A percentile compares a stretch with the other conserved stretches of the same genome.
phyloP scores from a whole-genome alignment of 1,140 invertebrate genomes.

The Eupeodes corollae region DNA sequence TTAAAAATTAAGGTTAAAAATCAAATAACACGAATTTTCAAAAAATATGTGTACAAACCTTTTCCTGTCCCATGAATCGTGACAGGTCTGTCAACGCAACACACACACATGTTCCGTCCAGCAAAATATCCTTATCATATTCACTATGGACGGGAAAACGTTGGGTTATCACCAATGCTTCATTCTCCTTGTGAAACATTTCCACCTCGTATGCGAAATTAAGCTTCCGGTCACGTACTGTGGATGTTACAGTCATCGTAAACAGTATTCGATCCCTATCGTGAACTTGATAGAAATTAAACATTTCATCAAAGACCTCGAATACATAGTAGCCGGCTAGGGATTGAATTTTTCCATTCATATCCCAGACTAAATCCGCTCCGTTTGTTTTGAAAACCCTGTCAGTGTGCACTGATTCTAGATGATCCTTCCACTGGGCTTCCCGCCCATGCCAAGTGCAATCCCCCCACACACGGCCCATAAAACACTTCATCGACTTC shows the following conservation, averaged over 20 bases:
- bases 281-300: conserved; percentile 33
- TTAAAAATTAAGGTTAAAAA: neutral
- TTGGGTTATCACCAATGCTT: conserved; percentile 25
- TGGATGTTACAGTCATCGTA: conserved; percentile 35
- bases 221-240: conserved; percentile 24
- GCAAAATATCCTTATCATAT: conserved; percentile 29
- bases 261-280: conserved; percentile 27
- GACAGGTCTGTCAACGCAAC: conserved; percentile 19
- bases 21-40: neutral
- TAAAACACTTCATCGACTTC: conserved; percentile 34
- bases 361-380: conserved; percentile 26
- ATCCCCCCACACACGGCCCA: conserved; percentile 34
- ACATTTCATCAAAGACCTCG: conserved; percentile 29
- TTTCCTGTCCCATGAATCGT: conserved; percentile 27
- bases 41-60: conserved; percentile 21
- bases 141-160: conserved; percentile 35
- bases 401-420: conserved; percentile 21
- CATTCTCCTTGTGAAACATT: conserved; percentile 24
- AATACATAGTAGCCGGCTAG: conserved; percentile 33
- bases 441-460: conserved; percentile 31
- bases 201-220: conserved; percentile 34
- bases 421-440: conserved; percentile 32
- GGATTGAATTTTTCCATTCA: conserved; percentile 20
- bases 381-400: conserved; percentile 17
- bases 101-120: conserved; percentile 30